Evolutionary conservation across 2,797 vertebrate species (phyloP).

Genomic region (Prunella strophiata): DNA sequence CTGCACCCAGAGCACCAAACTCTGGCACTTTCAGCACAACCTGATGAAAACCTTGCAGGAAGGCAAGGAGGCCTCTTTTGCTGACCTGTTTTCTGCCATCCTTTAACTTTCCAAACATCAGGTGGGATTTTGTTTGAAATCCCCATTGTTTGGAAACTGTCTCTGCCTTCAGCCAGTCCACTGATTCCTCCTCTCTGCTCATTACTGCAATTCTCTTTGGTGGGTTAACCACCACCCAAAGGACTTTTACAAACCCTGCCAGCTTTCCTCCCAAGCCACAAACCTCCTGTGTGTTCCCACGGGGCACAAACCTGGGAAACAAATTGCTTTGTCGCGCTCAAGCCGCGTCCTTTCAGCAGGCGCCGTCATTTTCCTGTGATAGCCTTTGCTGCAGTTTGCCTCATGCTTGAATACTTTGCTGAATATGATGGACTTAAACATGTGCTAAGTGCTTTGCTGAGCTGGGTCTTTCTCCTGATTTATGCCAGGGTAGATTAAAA

Average conservation of each 20-base stretch:
- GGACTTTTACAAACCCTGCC: constrained; percentile 33
- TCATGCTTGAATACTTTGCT: constrained; percentile 52
- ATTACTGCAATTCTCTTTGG: background rate
- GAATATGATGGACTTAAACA: constrained; percentile 42
- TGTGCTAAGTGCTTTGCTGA: constrained; percentile 62
- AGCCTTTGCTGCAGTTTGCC: background rate
- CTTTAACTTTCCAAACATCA: background rate
- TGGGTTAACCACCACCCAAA: constrained; percentile 15
- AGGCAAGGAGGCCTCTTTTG: background rate
- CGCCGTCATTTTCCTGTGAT: background rate
- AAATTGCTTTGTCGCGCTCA: background rate
- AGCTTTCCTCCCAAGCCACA: constrained; percentile 24
- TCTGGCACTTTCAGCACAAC: background rate
- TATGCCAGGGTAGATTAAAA: constrained; percentile 51
- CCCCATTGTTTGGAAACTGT: background rate
- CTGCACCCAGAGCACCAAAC: accelerated
- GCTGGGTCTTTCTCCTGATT: constrained; percentile 49
- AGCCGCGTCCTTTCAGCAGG: background rate
- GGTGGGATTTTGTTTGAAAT: background rate
- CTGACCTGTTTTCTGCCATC: background rate
- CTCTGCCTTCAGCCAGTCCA: background rate
- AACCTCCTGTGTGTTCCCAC: background rate
- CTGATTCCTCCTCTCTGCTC: background rate
- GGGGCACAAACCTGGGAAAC: background rate
- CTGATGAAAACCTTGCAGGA: background rate